Base-by-base conservation (phyloP, 1,140 invertebrate genomes). In the Druon quercuslanigerum region DNA sequence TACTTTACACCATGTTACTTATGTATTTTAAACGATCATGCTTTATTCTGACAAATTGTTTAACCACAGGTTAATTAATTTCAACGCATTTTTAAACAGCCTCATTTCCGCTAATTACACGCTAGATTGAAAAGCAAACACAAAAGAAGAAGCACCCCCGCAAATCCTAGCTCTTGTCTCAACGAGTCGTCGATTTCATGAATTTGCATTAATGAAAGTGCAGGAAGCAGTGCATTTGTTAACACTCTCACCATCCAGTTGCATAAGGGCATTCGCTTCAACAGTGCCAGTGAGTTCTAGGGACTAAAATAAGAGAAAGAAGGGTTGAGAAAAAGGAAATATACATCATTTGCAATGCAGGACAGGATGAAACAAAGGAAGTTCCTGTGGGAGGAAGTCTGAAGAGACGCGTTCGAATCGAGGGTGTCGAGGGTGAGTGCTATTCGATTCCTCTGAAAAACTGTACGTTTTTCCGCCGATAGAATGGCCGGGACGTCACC, bases 401-500 rank as follows among this genome's bases (percentile, higher is more conserved):
- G 51, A 17, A 50, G 71, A 76, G 76, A 72, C 52, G 80, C 79
- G 78, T 77, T 74, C 79, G 77, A 73, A 66, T 75, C 77, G 80
- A 81, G 74, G 75, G 79, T 74, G 78, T 73, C 56, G 78, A 80
- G 79, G 79, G 80, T 82, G 72, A 72, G 77, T 74, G 78, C 88
- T 87, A 90, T 91, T 91, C 89, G 90, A 91, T 91, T 91, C 87
- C 86, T 86, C 83, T 86, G 87, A 90, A 91, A 91, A 91, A 91
- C 90, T 91, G 89, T 91, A 89, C 90, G 89, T 90, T 91, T 91
- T 91, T 90, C 89, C 90, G 88, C 89, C 90, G 88, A 91, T 91
- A 91, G 90, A 91, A 91, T 91, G 90, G 90, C 90, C 88, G 90
- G 86, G 90, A 91, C 90, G 90, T 90, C 89, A 91, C 90, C 88